Base-by-base conservation (phyloP, 2,888 invertebrate genomes). In the Kryphioiulus occultus region DNA sequence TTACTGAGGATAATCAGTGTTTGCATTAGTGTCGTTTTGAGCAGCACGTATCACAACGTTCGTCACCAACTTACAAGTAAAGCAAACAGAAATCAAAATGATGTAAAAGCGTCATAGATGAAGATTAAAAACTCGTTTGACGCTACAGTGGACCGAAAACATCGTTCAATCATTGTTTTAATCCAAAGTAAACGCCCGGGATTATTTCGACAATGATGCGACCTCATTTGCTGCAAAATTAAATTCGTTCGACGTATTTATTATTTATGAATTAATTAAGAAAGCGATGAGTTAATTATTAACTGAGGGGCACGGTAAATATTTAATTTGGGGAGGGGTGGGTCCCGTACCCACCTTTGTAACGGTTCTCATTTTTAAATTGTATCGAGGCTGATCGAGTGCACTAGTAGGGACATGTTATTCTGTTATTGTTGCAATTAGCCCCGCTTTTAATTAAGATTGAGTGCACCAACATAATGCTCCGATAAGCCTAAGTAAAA, bases 241-340 rank as follows among this genome's bases (percentile, higher is more conserved):
- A 68, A 68, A 10, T 68, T 68, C 26, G 10, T 26, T 26, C 26
- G 9, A 1, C 26, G 26, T 5, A 68, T 68, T 68, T 68, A 68
- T 68, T 68, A 68, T 68, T 68, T 68, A 68, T 10, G 68, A 68
- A 68, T 68, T 68, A 68, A 68, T 68, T 26, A 68, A 26, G 68
- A 68, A 59, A 59, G 53, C 53, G 53, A n/a, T n/a, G 53, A n/a
- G 19, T 59, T 59, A 59, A 59, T 59, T 7, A 26, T 68, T 68
- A 68, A 68, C 10, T 1, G 39, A 39, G n/a, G 10, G 7, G 10
- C 12, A 12, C n/a, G 26, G 26, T 68, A 68, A 68, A 68, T 68
- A 68, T 68, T 68, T 68, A 68, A 68, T 68, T 68, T 9, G 68
- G 68, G 26, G 68, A 47, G 17, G 47, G 47, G 17, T 1, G 47